phyloP scores from a whole-genome alignment of 2,113 vertebrate species.

The Rhinichthys klamathensis region DNA sequence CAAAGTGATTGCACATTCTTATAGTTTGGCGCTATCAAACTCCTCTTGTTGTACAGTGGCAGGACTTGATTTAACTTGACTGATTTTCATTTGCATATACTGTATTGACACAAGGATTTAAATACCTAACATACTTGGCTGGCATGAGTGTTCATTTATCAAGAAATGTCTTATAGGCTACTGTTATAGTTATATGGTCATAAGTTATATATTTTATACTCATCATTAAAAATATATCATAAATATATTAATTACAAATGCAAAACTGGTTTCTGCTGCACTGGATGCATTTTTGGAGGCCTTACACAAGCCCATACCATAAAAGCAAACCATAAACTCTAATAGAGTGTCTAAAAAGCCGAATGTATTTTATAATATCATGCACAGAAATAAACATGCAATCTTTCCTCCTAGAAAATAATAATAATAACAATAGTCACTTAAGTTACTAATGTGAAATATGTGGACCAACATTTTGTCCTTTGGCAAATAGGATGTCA shows the following conservation, averaged over 20 bases:
- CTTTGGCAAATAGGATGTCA: neutral
- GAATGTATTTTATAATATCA: neutral
- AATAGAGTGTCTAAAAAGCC: too few species aligned
- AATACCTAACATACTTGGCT: neutral
- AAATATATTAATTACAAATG: too few species aligned
- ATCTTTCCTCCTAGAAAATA: neutral
- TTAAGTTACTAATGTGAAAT: neutral
- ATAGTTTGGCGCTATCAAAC: neutral
- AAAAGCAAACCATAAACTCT: neutral
- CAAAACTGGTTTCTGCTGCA: neutral
- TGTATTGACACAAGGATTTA: neutral
- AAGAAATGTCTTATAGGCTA: neutral
- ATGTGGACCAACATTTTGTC: neutral
- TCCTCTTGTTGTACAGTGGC: neutral
- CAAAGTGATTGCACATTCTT: neutral
- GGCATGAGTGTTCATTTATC: neutral
- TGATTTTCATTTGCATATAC: neutral
- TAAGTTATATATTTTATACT: neutral
- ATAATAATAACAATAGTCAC: neutral
- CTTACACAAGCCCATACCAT: too few species aligned
- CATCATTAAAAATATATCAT: neutral
- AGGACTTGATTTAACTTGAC: neutral
- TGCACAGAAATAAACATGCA: neutral
- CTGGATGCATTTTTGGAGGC: neutral
- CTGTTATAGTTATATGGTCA: neutral